A percentile compares a stretch with the other conserved stretches of the same genome.
Conservation (phyloP, 64 coral and sea anemone genomes). For the Astreopora myriophthalma region DNA sequence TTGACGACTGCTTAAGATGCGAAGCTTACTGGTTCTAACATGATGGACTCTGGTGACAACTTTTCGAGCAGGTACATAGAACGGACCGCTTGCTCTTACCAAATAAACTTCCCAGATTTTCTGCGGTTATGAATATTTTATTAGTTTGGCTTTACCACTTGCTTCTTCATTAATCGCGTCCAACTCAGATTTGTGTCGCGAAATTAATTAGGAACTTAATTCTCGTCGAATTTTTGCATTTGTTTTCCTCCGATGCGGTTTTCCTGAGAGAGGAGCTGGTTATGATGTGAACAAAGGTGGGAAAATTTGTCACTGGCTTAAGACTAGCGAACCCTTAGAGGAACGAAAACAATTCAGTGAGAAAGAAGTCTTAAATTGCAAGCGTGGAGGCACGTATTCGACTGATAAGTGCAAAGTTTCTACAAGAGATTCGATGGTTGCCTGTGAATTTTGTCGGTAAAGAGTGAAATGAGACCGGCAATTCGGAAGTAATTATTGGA, state of each 20-base stretch:
- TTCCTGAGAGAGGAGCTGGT: background rate
- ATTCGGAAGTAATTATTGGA: background rate
- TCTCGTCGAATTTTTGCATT: background rate
- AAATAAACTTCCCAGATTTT: background rate
- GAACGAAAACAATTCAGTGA: background rate
- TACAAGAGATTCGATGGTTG: background rate
- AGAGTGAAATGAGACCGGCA: background rate
- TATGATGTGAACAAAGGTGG: background rate
- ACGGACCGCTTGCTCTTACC: background rate
- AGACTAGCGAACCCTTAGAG: background rate
- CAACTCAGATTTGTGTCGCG: background rate
- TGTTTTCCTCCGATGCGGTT: background rate
- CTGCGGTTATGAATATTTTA: constrained; percentile 26
- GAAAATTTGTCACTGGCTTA: background rate
- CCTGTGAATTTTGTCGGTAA: background rate
- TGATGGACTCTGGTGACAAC: background rate
- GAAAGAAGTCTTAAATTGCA: background rate
- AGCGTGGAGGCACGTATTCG: background rate
- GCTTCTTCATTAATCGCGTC: background rate
- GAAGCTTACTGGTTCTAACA: background rate
- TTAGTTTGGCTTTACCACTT: background rate
- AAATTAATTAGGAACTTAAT: background rate
- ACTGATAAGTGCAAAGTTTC: background rate
- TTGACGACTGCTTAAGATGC: too few species aligned
- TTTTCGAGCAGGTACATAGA: constrained; percentile 8